These are phyloP conservation scores for Harmothoe impar DNA, from an alignment of 2,888 invertebrate genomes.

Conservation along the genomic window DNA sequence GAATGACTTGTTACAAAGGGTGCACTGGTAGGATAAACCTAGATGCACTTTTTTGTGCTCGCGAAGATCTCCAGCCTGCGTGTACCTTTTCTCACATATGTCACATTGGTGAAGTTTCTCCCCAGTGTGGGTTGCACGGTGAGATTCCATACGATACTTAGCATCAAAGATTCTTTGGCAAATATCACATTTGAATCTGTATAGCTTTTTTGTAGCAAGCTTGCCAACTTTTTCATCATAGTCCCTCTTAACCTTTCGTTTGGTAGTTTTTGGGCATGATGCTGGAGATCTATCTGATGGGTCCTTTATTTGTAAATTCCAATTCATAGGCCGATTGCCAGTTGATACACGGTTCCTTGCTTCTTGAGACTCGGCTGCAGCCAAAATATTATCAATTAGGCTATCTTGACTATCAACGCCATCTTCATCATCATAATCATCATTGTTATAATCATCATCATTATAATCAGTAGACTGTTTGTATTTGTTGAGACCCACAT, in stretches of 20 bases:
- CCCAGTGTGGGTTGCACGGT: constrained; percentile 23
- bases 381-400: no score
- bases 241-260: background rate
- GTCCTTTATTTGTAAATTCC: background rate
- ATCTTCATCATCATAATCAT: no score
- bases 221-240: background rate
- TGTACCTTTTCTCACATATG: background rate
- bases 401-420: no score
- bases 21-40: background rate
- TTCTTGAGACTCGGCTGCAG: background rate
- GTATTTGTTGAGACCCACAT: background rate
- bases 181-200: background rate
- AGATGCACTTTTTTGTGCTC: constrained; percentile 51
- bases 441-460: no score
- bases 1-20: background rate
- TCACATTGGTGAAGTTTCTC: constrained; percentile 38
- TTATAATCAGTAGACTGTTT: no score
- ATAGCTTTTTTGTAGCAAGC: background rate
- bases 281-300: no score
- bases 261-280: background rate
- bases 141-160: background rate
- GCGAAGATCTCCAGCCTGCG: constrained; percentile 26
- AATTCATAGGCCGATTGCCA: no score
- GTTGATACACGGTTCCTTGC: no score
- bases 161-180: background rate